Conservation (phyloP, 2,888 invertebrate species). For the Drosophila atripex region DNA sequence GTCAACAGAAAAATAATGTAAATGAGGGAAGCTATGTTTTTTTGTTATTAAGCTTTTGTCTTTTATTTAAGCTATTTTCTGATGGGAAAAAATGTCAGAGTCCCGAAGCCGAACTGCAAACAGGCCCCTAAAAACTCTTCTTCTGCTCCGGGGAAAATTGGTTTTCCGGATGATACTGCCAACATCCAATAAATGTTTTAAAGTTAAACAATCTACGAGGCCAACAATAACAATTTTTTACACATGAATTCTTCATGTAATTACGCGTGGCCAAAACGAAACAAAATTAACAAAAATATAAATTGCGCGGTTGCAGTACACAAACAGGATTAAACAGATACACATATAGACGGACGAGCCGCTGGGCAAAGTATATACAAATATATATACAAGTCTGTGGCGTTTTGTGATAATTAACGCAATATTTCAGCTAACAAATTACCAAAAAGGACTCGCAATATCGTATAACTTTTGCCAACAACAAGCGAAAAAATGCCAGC, state of each 20-base stretch:
- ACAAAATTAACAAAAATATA: constrained; percentile 58
- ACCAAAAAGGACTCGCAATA: constrained; percentile 43
- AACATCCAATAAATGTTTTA: constrained; percentile 44
- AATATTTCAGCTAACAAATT: constrained; percentile 65
- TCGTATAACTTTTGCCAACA: constrained; percentile 32
- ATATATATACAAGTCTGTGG: constrained; percentile 46
- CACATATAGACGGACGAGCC: background rate
- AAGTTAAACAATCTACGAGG: constrained; percentile 41
- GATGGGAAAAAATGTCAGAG: constrained; percentile 39
- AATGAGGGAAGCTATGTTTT: background rate
- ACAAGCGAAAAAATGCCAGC: constrained; percentile 42
- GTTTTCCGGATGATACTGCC: constrained; percentile 26
- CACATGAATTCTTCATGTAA: constrained; percentile 71
- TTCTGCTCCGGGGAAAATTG: constrained; percentile 17
- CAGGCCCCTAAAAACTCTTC: background rate
- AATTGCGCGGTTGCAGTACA: constrained; percentile 42
- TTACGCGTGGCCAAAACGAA: constrained; percentile 63
- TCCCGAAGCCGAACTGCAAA: background rate
- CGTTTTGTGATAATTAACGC: constrained; percentile 68
- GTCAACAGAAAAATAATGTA: constrained; percentile 6
- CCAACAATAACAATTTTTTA: constrained; percentile 48
- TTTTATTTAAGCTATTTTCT: constrained; percentile 30
- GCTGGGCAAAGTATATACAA: background rate
- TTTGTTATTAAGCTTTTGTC: background rate
- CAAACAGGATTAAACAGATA: constrained; percentile 33